Evolutionary conservation across 2,113 vertebrate genomes (phyloP).

Genomic region (Pachypanchax playfairii): DNA sequence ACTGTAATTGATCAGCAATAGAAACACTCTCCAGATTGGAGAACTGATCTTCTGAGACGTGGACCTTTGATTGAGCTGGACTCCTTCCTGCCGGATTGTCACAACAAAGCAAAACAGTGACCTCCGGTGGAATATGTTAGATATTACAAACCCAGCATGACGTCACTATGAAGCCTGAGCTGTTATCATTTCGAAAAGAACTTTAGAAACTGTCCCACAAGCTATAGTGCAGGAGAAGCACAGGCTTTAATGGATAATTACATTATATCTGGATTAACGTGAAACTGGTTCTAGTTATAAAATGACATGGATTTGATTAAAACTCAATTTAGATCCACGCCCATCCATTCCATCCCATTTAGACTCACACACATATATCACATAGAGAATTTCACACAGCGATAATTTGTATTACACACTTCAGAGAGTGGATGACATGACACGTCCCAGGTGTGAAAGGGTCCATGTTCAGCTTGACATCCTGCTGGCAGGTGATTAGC

Average conservation of each 20-base stretch:
- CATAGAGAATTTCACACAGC: constrained; percentile 16
- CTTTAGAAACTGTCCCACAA: background rate
- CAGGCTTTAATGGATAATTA: background rate
- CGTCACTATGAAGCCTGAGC: constrained; percentile 37
- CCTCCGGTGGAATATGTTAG: constrained; percentile 66
- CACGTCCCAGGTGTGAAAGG: constrained; percentile 58
- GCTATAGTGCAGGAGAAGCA: background rate
- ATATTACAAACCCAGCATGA: constrained; percentile 54
- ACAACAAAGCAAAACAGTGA: constrained; percentile 67
- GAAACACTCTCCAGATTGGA: constrained; percentile 11
- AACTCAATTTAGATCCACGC: background rate
- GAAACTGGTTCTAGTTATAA: background rate
- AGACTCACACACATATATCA: constrained; percentile 10
- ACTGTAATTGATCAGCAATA: constrained; percentile 7
- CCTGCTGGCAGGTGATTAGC: constrained; percentile 67
- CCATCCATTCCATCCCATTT: background rate
- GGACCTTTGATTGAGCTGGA: constrained; percentile 19
- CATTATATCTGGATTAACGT: background rate
- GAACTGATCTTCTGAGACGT: constrained; percentile 17
- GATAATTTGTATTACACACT: constrained; percentile 47
- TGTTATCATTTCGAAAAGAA: constrained; percentile 11
- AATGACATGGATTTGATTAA: constrained; percentile 8
- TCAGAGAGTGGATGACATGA: constrained; percentile 45
- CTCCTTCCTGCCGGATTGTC: constrained; percentile 30
- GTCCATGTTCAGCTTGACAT: constrained; percentile 50